phyloP scores from a whole-genome alignment of 1,140 invertebrate species.

The Caligus rogercresseyi region DNA sequence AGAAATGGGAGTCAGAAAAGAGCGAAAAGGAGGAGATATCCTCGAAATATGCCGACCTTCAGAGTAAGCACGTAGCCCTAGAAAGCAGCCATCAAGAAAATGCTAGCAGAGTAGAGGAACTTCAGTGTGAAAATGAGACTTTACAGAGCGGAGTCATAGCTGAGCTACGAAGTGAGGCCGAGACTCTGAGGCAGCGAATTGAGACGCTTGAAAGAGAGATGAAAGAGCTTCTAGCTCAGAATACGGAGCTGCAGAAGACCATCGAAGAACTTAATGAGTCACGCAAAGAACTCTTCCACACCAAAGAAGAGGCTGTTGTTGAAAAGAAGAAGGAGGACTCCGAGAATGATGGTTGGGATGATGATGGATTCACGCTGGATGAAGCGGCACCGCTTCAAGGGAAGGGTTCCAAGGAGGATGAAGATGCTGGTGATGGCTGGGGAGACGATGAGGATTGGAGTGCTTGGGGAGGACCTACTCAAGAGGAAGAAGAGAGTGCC shows the following conservation, averaged over 20 bases:
- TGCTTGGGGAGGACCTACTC: background rate
- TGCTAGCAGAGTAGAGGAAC: background rate
- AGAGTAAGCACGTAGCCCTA: background rate
- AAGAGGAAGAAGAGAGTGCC: background rate
- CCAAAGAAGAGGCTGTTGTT: background rate
- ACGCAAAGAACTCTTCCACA: background rate
- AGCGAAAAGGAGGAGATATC: background rate
- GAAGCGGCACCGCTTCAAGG: background rate
- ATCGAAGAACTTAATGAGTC: background rate
- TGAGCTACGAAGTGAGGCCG: background rate
- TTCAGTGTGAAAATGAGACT: background rate
- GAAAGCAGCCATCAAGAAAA: background rate
- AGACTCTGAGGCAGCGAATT: background rate
- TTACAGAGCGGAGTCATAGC: background rate
- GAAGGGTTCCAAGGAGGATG: background rate
- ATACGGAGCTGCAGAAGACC: background rate
- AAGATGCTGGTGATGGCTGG: background rate
- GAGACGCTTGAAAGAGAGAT: background rate
- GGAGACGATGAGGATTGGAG: slow-evolving; percentile 1
- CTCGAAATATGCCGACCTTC: background rate
- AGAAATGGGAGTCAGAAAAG: background rate
- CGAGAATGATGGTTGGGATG: background rate
- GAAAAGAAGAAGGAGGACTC: background rate
- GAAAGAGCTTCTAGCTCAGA: background rate
- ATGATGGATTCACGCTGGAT: too few relatives aligned